A percentile compares a stretch with the other conserved stretches of the same genome.
These are phyloP conservation scores for Oceanodroma leucorhoa DNA, from an alignment of 2,797 vertebrate genomes.

Conservation along the genomic window DNA sequence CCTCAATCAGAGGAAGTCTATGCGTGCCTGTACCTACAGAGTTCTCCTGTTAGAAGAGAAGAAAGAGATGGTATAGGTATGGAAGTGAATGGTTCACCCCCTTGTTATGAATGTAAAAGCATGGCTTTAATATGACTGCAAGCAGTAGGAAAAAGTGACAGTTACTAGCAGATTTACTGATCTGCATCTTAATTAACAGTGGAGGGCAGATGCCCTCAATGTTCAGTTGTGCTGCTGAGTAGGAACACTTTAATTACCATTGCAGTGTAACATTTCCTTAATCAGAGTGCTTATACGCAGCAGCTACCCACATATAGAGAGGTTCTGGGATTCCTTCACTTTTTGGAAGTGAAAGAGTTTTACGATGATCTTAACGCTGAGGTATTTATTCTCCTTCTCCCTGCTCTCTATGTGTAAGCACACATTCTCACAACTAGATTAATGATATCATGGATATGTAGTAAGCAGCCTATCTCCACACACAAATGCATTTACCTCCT, in stretches of 20 bases:
- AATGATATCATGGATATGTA: neutral
- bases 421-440: neutral
- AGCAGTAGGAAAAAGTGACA: neutral
- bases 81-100: neutral
- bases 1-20: neutral
- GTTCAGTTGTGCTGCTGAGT: neutral
- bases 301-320: neutral
- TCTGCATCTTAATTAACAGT: neutral
- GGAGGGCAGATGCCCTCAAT: neutral
- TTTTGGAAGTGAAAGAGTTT: neutral
- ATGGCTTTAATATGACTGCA: neutral
- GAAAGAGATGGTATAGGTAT: neutral
- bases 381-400: neutral
- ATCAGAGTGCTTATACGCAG: neutral
- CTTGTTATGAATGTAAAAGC: neutral
- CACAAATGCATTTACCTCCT: neutral
- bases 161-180: neutral
- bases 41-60: neutral
- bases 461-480: neutral
- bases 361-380: neutral
- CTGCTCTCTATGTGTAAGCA: rapidly evolving
- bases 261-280: neutral
- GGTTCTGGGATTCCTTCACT: neutral
- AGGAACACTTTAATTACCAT: neutral
- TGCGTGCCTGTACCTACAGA: rapidly evolving